phyloP scores from a whole-genome alignment of 2,888 invertebrate species.

The Pteria penguin region DNA sequence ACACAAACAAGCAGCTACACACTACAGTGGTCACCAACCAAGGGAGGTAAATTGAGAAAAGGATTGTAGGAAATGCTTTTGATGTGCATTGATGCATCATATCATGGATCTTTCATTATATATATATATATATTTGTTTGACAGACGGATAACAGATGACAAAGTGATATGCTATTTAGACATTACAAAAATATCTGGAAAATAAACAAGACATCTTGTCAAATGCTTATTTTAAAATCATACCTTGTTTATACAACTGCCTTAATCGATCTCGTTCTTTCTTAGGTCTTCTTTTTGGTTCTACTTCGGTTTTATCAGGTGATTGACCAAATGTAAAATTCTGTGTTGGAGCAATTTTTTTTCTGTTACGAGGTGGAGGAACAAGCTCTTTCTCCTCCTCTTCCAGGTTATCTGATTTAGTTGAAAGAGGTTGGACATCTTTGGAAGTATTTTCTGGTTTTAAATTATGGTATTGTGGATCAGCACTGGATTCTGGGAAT shows the following conservation, averaged over 20 bases:
- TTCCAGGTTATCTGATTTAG: neutral
- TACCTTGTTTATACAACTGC: conserved; percentile 46
- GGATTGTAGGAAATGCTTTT: too few relatives aligned
- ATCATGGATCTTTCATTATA: too few relatives aligned
- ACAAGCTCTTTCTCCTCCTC: neutral
- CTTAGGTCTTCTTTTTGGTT: conserved; percentile 39
- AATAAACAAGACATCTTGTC: too few relatives aligned
- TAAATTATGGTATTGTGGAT: conserved; percentile 20
- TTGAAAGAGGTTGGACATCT: neutral
- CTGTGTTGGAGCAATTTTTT: conserved; percentile 32
- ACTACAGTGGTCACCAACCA: too few relatives aligned
- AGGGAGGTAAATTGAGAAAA: too few relatives aligned
- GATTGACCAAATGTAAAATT: conserved; percentile 33
- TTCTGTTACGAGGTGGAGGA: neutral
- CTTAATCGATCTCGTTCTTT: conserved; percentile 47
- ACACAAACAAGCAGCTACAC: too few relatives aligned
- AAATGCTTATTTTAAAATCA: too few relatives aligned
- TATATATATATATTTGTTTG: too few relatives aligned
- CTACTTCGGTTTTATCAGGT: conserved; percentile 30
- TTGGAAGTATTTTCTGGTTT: conserved; percentile 5
- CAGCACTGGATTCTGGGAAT: conserved; percentile 22
- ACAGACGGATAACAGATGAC: too few relatives aligned
- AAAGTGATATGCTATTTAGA: too few relatives aligned
- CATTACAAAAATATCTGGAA: too few relatives aligned
- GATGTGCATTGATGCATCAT: too few relatives aligned